These are phyloP conservation scores for Bujurquina vittata DNA, from an alignment of 2,113 vertebrate genomes.

Conservation along the genomic window DNA sequence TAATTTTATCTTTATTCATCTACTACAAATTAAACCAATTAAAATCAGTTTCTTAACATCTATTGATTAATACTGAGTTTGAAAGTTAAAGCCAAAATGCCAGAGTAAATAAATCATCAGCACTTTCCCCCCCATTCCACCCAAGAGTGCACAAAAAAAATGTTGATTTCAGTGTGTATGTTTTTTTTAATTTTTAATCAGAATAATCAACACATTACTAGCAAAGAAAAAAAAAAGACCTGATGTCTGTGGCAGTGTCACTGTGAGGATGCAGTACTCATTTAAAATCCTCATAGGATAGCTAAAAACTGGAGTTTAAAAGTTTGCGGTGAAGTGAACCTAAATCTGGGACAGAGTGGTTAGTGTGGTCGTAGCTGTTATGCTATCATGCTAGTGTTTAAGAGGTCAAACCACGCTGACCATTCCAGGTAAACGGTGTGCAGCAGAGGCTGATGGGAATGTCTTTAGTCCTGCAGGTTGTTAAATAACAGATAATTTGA, in stretches of 20 bases:
- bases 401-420: not conserved
- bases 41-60: not conserved
- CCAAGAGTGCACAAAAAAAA: not conserved
- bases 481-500: not conserved
- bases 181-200: not conserved
- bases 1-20: not conserved
- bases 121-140: not conserved
- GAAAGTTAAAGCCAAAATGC: not conserved
- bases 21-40: not conserved
- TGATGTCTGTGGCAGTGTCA: not conserved
- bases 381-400: not conserved
- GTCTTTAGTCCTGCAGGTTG: fast-evolving
- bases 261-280: not conserved
- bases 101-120: too few relatives aligned
- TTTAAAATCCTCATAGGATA: fast-evolving
- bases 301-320: not conserved
- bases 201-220: not conserved
- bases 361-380: not conserved
- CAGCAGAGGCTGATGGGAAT: not conserved
- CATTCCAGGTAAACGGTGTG: not conserved
- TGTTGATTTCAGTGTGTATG: not conserved
- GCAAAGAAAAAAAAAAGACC: not conserved
- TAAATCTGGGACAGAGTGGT: not conserved
- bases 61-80: not conserved
- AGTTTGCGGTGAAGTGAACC: not conserved